phyloP scores from a whole-genome alignment of 2,113 vertebrate species.

The Acanthochromis polyacanthus region DNA sequence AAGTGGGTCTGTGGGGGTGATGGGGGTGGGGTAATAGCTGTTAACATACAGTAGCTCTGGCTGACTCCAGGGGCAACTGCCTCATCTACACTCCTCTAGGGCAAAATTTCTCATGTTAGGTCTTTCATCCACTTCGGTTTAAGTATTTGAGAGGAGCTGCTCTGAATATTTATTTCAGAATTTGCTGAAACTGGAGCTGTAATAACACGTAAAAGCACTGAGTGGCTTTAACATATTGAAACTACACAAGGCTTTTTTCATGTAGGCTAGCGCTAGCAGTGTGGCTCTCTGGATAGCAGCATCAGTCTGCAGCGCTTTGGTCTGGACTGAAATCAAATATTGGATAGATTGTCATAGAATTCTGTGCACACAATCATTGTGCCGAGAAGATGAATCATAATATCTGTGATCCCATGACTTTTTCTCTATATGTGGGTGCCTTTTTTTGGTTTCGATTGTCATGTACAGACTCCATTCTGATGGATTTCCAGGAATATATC shows the following conservation, averaged over 20 bases:
- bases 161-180: conserved; percentile 26
- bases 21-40: conserved; percentile 36
- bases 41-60: conserved; percentile 48
- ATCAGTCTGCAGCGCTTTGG: neutral
- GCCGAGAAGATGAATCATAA: no score
- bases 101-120: conserved; percentile 14
- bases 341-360: neutral
- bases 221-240: neutral
- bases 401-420: no score
- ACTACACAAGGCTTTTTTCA: neutral
- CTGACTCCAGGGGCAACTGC: conserved; percentile 46
- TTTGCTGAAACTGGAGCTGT: conserved; percentile 4
- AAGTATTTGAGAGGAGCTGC: conserved; percentile 23
- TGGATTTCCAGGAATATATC: no score
- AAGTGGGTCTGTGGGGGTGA: conserved; percentile 10
- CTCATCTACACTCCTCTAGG: conserved; percentile 19
- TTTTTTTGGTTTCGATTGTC: neutral
- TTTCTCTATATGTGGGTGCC: no score
- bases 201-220: conserved; percentile 13
- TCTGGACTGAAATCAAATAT: neutral
- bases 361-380: no score
- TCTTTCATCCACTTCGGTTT: conserved; percentile 40
- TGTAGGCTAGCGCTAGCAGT: neutral
- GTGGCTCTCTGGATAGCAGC: neutral
- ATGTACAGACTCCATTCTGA: no score